Percentiles rank a stretch among this genome's conserved stretches.
Conservation (phyloP, 53 echinoderm and acorn worm genomes). For the Paracentrotus lividus region DNA sequence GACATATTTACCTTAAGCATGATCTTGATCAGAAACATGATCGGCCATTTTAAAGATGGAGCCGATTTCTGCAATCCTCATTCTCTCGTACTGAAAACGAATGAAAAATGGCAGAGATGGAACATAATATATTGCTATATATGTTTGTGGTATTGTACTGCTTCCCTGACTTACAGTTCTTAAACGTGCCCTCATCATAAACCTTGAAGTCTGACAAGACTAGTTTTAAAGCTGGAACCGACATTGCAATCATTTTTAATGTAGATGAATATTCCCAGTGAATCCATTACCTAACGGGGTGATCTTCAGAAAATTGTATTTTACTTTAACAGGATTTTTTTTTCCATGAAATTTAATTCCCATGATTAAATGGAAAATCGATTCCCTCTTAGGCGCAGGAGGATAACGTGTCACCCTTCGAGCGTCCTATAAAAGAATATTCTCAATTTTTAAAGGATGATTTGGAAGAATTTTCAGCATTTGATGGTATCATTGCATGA, state of each 20-base stretch:
- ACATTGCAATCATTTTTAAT: not conserved
- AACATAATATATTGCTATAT: too few relatives aligned
- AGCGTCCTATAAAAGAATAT: not conserved
- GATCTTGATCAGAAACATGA: too few relatives aligned
- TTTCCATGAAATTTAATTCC: not conserved
- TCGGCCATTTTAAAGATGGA: too few relatives aligned
- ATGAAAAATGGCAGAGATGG: too few relatives aligned
- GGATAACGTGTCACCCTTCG: not conserved
- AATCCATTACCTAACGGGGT: not conserved
- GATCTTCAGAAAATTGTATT: not conserved
- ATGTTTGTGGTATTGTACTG: not conserved
- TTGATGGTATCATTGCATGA: not conserved
- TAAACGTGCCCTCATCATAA: not conserved
- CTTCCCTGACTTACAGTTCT: not conserved
- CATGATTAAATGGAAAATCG: constrained; percentile 13
- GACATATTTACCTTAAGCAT: too few relatives aligned
- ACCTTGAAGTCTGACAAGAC: not conserved
- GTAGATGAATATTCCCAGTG: not conserved
- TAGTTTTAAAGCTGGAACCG: not conserved
- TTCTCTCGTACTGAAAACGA: too few relatives aligned
- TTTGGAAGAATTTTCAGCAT: constrained; percentile 6
- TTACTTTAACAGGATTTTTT: not conserved
- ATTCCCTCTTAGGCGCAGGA: not conserved
- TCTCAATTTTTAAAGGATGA: not conserved
- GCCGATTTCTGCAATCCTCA: too few relatives aligned